These are phyloP conservation scores for Mesoligia furuncula DNA, from an alignment of 2,888 invertebrate species.

Conservation along the genomic window DNA sequence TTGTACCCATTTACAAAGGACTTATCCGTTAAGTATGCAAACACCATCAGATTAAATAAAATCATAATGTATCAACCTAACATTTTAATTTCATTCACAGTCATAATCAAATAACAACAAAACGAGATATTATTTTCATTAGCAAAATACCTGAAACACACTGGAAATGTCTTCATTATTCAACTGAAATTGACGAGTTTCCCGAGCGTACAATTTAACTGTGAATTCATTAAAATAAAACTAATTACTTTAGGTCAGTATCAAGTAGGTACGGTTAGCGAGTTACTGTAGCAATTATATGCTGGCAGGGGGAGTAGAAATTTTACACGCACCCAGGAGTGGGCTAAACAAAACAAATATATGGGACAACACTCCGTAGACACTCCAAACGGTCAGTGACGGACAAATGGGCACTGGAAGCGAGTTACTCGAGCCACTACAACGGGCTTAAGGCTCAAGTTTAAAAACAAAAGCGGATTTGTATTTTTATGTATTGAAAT, in stretches of 20 bases:
- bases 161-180: conserved; percentile 56
- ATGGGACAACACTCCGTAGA: conserved; percentile 76
- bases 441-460: conserved; percentile 64
- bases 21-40: background rate
- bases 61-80: background rate
- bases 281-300: conserved; percentile 57
- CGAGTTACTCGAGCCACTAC: conserved; percentile 80
- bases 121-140: conserved; percentile 58
- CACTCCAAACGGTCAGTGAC: conserved; percentile 81
- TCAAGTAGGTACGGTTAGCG: conserved; percentile 53
- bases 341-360: conserved; percentile 78
- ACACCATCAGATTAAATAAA: conserved; percentile 16
- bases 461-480: conserved; percentile 37
- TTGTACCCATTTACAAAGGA: background rate
- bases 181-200: conserved; percentile 46
- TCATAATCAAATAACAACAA: conserved; percentile 46
- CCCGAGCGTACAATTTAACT: conserved; percentile 55
- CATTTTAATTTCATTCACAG: conserved; percentile 6
- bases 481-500: background rate
- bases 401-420: conserved; percentile 86
- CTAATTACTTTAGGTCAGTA: conserved; percentile 57
- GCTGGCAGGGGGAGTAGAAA: conserved; percentile 32
- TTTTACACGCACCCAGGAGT: conserved; percentile 57
- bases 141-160: conserved; percentile 52
- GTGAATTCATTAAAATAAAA: conserved; percentile 60